Evolutionary conservation across 2,113 vertebrate genomes (phyloP).

Genomic region (Thamnophis sirtalis): DNA sequence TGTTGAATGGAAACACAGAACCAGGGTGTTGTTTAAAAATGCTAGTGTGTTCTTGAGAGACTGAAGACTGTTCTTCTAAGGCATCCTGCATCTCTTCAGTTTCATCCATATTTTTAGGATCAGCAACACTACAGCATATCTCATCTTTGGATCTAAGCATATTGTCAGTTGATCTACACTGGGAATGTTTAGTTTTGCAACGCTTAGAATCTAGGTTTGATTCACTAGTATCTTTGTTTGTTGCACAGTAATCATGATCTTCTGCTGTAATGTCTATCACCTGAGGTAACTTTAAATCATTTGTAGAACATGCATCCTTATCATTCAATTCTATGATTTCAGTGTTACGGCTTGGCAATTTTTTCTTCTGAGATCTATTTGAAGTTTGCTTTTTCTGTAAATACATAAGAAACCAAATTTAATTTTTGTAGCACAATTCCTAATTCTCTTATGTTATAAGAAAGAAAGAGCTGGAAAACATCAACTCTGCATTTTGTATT

Average conservation of each 20-base stretch:
- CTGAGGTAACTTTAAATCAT: conserved; percentile 32
- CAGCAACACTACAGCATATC: conserved; percentile 1
- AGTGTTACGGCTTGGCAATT: conserved; percentile 38
- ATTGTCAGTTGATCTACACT: conserved; percentile 23
- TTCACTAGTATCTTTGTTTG: conserved; percentile 41
- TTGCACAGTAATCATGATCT: conserved; percentile 72
- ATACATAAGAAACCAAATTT: conserved; percentile 31
- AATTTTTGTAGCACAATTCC: background rate
- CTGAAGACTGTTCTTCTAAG: conserved; percentile 3
- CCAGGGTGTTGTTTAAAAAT: conserved; percentile 42
- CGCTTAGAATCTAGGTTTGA: conserved; percentile 31
- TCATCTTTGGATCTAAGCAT: conserved; percentile 19
- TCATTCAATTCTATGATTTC: conserved; percentile 55
- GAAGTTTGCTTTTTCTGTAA: conserved; percentile 61
- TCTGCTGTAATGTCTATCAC: conserved; percentile 59
- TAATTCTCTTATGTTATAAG: background rate
- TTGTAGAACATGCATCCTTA: conserved; percentile 50
- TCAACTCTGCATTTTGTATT: background rate
- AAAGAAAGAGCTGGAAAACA: background rate
- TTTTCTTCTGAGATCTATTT: conserved; percentile 59
- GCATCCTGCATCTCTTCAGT: conserved; percentile 30
- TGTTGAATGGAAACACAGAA: conserved; percentile 74
- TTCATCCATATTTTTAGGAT: conserved; percentile 29
- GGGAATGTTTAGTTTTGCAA: conserved; percentile 27
- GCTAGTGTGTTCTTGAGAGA: conserved; percentile 42